These are phyloP conservation scores for Uria lomvia DNA, from an alignment of 2,113 vertebrate species.

Conservation along the genomic window DNA sequence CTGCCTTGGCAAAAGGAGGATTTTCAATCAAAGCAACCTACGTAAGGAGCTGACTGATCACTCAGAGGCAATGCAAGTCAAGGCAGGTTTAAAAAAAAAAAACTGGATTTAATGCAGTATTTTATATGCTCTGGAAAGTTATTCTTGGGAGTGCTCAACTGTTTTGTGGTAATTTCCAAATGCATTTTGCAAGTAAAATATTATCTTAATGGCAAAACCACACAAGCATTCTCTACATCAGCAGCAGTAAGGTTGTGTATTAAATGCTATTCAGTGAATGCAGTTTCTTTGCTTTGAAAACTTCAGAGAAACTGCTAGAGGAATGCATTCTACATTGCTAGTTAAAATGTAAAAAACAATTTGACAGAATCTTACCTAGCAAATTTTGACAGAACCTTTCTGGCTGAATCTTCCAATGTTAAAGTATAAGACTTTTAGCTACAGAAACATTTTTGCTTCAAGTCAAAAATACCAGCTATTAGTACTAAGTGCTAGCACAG, in stretches of 20 bases:
- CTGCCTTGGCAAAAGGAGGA: constrained; percentile 2
- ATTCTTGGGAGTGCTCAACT: not conserved
- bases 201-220: not conserved
- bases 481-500: not conserved
- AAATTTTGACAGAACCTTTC: not conserved
- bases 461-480: not conserved
- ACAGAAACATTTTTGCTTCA: not conserved
- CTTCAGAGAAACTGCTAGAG: not conserved
- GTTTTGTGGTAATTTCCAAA: not conserved
- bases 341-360: not conserved
- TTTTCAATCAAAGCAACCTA: constrained; percentile 35
- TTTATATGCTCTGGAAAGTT: not conserved
- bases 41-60: not conserved
- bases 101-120: not conserved
- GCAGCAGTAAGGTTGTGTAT: not conserved
- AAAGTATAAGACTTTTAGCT: not conserved
- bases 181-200: not conserved
- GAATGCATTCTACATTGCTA: not conserved
- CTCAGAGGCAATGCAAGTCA: not conserved
- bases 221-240: not conserved
- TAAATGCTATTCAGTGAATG: not conserved
- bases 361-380: not conserved
- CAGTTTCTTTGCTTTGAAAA: not conserved
- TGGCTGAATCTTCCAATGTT: not conserved
- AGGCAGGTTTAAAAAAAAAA: constrained; percentile 23